Base-by-base conservation (phyloP, 2,113 vertebrate species). In the Mesocricetus auratus region DNA sequence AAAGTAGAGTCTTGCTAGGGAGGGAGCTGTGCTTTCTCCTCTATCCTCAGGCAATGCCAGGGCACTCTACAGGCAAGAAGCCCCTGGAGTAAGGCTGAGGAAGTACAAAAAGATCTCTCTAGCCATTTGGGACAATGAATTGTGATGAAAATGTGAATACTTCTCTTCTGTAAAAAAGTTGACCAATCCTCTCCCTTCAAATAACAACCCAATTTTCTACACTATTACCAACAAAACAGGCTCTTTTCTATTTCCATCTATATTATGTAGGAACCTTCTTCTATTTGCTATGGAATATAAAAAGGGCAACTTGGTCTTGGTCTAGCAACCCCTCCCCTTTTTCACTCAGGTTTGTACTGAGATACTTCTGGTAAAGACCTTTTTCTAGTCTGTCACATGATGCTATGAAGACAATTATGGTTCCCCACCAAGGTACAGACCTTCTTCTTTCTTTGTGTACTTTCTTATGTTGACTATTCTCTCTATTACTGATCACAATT, bases 81-180 rank as follows among this genome's bases (percentile, higher is more conserved):
- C 93, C 98, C 98, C 98, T 97, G 98, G 98, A 98, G 98, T 99
- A 99, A 98, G 98, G 98, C 97, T 98, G 98, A 98, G 98, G 98
- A 99, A 96, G 53, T 29, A 62, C n/a, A 50, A 4, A 56, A 19
- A 33, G 17, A 33, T 0, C 3, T 17, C n/a, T 5, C 53, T 9
- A 21, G 16, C 10, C 24, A 31, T 6, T 3, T 13, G 1, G n/a
- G 36, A 58, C 42, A 10, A 1, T 1, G 22, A 50, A 24, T 36
- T 58, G 12, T 19, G 68, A 58, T 16, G 22, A 66, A 39, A 86
- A 29, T 5, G 3, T 45, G 58, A 60, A 5, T 29, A 39, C 45
- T 53, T 22, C 19, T 81, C 69, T 60, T 69, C n/a, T 36, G 1
- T 13, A 11, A 82, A 3, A 5, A 13, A 39, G 68, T 6, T 15